Evolutionary conservation across 2,888 invertebrate genomes (phyloP).

Genomic region (Syrphus vitripennis): DNA sequence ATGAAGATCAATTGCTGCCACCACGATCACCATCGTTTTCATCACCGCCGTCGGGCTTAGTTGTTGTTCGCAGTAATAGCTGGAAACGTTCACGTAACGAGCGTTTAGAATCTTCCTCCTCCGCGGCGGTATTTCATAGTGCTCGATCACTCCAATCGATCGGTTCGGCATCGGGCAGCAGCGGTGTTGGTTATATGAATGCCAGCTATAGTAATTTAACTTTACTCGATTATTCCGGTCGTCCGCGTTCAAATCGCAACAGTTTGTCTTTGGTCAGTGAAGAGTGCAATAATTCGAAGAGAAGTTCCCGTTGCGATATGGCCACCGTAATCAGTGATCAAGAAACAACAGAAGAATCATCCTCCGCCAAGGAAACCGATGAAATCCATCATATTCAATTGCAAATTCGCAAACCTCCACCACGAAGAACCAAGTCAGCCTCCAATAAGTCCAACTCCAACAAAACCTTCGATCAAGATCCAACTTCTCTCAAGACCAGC

Average conservation of each 20-base stretch:
- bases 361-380: neutral
- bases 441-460: constrained; percentile 58
- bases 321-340: constrained; percentile 29
- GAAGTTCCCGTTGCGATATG: constrained; percentile 48
- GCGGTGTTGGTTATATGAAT: constrained; percentile 80
- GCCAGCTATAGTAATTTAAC: constrained; percentile 85
- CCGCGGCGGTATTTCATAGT: constrained; percentile 20
- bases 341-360: constrained; percentile 50
- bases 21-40: constrained; percentile 16
- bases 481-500: constrained; percentile 79
- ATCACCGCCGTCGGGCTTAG: constrained; percentile 10
- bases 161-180: constrained; percentile 8
- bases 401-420: constrained; percentile 76
- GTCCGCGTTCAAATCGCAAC: constrained; percentile 73
- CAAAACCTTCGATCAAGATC: constrained; percentile 80
- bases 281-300: constrained; percentile 56
- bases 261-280: constrained; percentile 34
- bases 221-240: constrained; percentile 83
- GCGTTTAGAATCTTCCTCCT: constrained; percentile 35
- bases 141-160: constrained; percentile 52
- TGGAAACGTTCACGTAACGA: constrained; percentile 75
- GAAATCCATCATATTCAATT: constrained; percentile 77
- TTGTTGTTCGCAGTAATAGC: constrained; percentile 75
- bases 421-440: constrained; percentile 42
- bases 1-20: constrained; percentile 64